Base-by-base conservation (phyloP, 1,140 invertebrate species). In the Mercenaria mercenaria region DNA sequence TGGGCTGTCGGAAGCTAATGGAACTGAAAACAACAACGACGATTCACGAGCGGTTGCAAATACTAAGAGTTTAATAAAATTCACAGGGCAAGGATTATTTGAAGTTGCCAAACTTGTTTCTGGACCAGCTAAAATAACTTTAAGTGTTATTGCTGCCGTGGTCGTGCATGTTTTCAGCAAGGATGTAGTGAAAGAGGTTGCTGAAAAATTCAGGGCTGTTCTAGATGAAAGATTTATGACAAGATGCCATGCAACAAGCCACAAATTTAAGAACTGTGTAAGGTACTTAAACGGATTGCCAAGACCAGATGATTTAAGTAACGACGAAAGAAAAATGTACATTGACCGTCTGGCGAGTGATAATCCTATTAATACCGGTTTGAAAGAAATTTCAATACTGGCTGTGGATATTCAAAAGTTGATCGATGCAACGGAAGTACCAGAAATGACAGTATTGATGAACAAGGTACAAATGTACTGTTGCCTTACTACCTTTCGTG, bases 221-320 rank as follows among this genome's bases (percentile, higher is more conserved):
- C 69, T 74, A 26, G 69, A 74, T 74, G 41, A 74, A 32, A 23
- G 6, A 39, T 74, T 74, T 29, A 20, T 74, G 37, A 37, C 23
- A 11, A 3, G 41, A 26, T 74, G 69, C 20, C 23, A 26, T 1
- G 69, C 69, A 74, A 74, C 34, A 8, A 39, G 41, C n/a, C 3
- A 26, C 20, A 20, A n/a, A 26, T 74, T 41, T 18, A 39, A 39
- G 8, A 74, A 41, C 34, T 74, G 69, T 74, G 15, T 41, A 37
- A 20, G 34, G 18, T 74, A 74, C 26, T 23, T 74, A 74, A 39
- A 74, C 2, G 69, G 69, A 74, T 39, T 74, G 37, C 69, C 69
- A 3, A 39, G 20, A 23, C 69, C 69, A 39, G 18, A 32, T 20
- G 8, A 47, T 4, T 11, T 74, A 26, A n/a, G 39, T 6, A 41